phyloP scores from a whole-genome alignment of 2,888 invertebrate genomes.

The Papilio elwesi region DNA sequence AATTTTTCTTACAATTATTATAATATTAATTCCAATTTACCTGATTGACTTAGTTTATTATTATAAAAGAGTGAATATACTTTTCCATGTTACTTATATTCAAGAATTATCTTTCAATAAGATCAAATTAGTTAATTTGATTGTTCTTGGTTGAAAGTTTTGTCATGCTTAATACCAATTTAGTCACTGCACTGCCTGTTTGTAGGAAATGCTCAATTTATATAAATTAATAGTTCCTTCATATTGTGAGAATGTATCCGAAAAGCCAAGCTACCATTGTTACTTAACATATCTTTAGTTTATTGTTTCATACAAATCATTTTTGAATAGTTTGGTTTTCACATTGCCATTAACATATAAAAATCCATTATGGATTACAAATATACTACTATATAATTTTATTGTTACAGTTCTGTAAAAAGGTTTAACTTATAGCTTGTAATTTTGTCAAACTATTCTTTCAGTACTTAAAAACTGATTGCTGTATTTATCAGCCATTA shows the following conservation, averaged over 20 bases:
- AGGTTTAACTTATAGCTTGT: neutral
- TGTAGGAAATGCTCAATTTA: conserved; percentile 35
- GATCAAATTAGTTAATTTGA: neutral
- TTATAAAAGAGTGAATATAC: neutral
- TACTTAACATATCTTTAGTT: conserved; percentile 26
- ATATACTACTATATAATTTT: conserved; percentile 5
- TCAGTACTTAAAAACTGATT: conserved; percentile 24
- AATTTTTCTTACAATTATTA: neutral
- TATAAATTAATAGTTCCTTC: conserved; percentile 40
- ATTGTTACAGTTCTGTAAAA: conserved; percentile 14
- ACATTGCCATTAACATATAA: neutral
- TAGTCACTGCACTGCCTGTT: neutral
- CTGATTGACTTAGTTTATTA: neutral
- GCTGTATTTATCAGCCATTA: neutral
- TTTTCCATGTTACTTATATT: neutral
- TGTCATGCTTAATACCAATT: conserved; percentile 10
- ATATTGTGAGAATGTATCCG: conserved; percentile 24
- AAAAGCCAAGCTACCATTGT: conserved; percentile 25
- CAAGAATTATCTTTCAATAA: conserved; percentile 3
- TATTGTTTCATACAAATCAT: neutral
- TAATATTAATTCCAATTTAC: neutral
- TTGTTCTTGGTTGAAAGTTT: conserved; percentile 4
- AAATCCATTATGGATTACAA: conserved; percentile 12
- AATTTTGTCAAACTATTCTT: conserved; percentile 34
- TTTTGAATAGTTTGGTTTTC: neutral